Percentiles rank a stretch among this genome's conserved stretches.
Evolutionary conservation across 1,140 invertebrate species (phyloP).

Genomic region (Panagrolaimus sp.): DNA sequence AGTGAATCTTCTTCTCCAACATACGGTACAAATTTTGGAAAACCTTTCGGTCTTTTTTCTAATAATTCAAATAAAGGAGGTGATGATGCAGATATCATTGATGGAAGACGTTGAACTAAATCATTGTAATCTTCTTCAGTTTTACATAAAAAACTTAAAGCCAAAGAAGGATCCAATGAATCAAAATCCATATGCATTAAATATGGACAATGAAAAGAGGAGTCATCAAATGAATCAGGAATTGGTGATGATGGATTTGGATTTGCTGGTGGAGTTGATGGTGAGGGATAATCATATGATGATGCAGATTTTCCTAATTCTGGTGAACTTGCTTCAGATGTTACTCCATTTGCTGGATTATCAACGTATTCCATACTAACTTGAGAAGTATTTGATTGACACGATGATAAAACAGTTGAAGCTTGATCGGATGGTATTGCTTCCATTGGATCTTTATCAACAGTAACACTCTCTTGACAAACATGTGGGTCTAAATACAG

Average conservation of each 20-base stretch:
- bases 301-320: not conserved
- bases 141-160: slow-evolving; percentile 45
- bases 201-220: slow-evolving; percentile 48
- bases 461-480: slow-evolving; percentile 41
- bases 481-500: slow-evolving; percentile 54
- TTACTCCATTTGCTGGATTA: not conserved
- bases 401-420: slow-evolving; percentile 4
- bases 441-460: slow-evolving; percentile 23
- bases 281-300: too few species aligned
- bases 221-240: slow-evolving; percentile 41
- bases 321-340: not conserved
- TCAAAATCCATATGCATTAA: slow-evolving; percentile 51
- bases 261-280: not conserved
- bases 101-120: slow-evolving; percentile 34
- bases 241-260: slow-evolving; percentile 2
- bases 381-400: slow-evolving; percentile 3
- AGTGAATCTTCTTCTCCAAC: slow-evolving; percentile 37
- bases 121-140: slow-evolving; percentile 44
- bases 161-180: slow-evolving; percentile 52
- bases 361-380: slow-evolving; percentile 7
- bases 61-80: slow-evolving; percentile 53
- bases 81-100: slow-evolving; percentile 20
- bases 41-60: slow-evolving; percentile 45
- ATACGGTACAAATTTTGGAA: slow-evolving; percentile 53
- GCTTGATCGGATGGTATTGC: not conserved